Base-by-base conservation (phyloP, 2,888 invertebrate genomes). In the Bhutanitis thaidina region DNA sequence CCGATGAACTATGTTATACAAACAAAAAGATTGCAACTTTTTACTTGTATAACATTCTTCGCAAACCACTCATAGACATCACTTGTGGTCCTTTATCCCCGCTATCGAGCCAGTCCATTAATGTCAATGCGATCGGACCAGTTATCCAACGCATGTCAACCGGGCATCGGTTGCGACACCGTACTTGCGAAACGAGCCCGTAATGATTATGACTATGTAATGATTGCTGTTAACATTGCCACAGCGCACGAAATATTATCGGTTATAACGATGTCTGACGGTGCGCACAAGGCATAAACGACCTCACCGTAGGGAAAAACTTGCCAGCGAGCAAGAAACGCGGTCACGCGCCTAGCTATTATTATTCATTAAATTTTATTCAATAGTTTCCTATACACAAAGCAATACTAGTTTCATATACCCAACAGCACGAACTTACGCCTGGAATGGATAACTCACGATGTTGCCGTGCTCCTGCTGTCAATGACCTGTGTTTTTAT, bases 121-220 rank as follows among this genome's bases (percentile, higher is more conserved):
- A 71, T 65, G 69, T 64, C 61, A 65, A 58, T 61, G 59, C 57
- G 59, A 58, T 50, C 59, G 49, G 65, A 77, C 73, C 67, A 64
- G 74, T 72, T 58, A 41, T 53, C 56, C 56, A 55, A 54, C 57
- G 59, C 68, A 65, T 64, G 44, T 40, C 20, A 16, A 10, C 34
- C 64, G 62, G 67, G 64, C 65, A 60, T 59, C 63, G 60, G 66
- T 80, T 80, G 77, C 75, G 64, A 72, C 69, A 74, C 14, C 58
- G 50, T 57, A 60, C n/a, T 77, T 73, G 69, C 71, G 75, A 75
- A 76, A 79, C 69, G 54, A 60, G 55, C 61, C 62, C 61, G 60
- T 57, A 61, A 64, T 66, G 61, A 65, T 68, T 71, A 65, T 68
- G 55, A 64, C 54, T 58, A 53, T 56, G 44, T 56, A 53, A 49